Conservation (phyloP, 92 coral and sea anemone species). For the Heliopora coerulea region DNA sequence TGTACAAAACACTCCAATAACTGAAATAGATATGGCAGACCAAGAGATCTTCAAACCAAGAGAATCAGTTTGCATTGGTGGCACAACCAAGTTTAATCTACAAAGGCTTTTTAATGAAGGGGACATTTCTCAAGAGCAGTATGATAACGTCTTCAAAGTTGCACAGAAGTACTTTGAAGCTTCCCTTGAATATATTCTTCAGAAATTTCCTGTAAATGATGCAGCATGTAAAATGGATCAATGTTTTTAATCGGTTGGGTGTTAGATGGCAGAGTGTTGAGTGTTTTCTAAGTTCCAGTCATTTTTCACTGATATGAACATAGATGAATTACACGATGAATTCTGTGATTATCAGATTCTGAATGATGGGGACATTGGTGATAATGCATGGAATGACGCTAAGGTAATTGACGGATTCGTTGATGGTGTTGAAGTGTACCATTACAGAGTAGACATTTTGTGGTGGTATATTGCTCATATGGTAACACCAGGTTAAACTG, state of each 20-base stretch:
- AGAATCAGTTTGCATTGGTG: constrained; percentile 17
- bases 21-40: constrained; percentile 32
- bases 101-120: constrained; percentile 42
- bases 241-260: constrained; percentile 22
- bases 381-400: constrained; percentile 41
- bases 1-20: constrained; percentile 5
- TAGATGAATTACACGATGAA: constrained; percentile 33
- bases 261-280: constrained; percentile 49
- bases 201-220: constrained; percentile 56
- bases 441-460: constrained; percentile 28
- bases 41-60: constrained; percentile 31
- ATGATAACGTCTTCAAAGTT: constrained; percentile 21
- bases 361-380: constrained; percentile 42
- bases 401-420: constrained; percentile 32
- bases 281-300: constrained; percentile 36
- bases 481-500: constrained; percentile 8
- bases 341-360: constrained; percentile 32
- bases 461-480: constrained; percentile 44
- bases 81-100: constrained; percentile 35
- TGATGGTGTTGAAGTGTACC: constrained; percentile 35
- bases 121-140: constrained; percentile 11
- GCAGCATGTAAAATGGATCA: constrained; percentile 45
- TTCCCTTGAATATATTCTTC: constrained; percentile 43
- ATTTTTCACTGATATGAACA: constrained; percentile 23
- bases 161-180: constrained; percentile 53